A percentile compares a stretch with the other conserved stretches of the same genome.
phyloP scores from a whole-genome alignment of 2,113 vertebrate species.

The Microcebus jonahi region DNA sequence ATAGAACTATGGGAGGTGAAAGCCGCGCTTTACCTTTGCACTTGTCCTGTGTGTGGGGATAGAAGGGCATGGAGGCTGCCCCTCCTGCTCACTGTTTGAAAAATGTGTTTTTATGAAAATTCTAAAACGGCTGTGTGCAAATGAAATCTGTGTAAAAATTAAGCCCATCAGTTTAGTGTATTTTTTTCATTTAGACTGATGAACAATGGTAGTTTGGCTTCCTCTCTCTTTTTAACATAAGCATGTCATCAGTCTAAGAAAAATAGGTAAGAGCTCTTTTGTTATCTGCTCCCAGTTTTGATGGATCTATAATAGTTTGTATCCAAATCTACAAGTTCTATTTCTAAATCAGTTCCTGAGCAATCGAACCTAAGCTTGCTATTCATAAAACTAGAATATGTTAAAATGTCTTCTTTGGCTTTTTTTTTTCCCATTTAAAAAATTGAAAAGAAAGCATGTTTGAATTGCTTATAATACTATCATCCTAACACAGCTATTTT shows the following conservation, averaged over 20 bases:
- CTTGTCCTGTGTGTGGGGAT: not conserved
- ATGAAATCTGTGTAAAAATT: not conserved
- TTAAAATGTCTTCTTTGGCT: not conserved
- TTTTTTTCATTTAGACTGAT: not conserved
- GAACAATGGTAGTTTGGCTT: not conserved
- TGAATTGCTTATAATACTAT: not conserved
- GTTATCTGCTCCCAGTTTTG: not conserved
- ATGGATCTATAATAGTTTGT: not conserved
- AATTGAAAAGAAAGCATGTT: not conserved
- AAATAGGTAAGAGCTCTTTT: not conserved
- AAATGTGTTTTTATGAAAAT: not conserved
- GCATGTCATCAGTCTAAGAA: not conserved
- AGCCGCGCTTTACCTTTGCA: not conserved
- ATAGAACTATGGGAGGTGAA: not conserved
- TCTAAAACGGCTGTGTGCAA: not conserved
- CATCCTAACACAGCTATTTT: not conserved
- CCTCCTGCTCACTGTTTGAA: not conserved
- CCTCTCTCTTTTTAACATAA: not conserved
- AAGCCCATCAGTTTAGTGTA: not conserved
- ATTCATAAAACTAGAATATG: not conserved
- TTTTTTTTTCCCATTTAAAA: not conserved
- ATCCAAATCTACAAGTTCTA: not conserved
- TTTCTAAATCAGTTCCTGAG: slow-evolving; percentile 31
- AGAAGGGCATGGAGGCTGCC: not conserved
- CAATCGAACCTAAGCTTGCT: not conserved